Evolutionary conservation across 2,797 vertebrate species (phyloP), one percentile per base, ranked within the genome.

Genomic region (Tarsius wallacei): DNA sequence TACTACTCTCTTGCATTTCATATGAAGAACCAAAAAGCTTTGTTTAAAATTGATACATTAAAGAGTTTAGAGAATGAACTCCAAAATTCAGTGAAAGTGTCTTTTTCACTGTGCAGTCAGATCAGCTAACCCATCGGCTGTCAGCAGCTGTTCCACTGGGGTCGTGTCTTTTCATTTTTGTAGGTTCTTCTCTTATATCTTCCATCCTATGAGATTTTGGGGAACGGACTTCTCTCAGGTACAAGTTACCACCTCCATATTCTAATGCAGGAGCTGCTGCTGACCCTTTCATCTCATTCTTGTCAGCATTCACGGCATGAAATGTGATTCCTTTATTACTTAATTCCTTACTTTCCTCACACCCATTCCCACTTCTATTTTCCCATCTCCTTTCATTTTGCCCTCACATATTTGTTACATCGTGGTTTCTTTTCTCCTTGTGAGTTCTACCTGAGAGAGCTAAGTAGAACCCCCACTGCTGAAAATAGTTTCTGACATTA

Each of bases 401-500:
- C 12, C 70, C 87, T 94, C 26, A 33, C 0, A 0, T 85, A 3
- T 95, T 98, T 97, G 90, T 76, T 5, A 47, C 86, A 96, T 96
- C 74, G 74, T 70, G 71, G 51, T 84, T 90, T 96, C 78, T 96
- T 7, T 94, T 93, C 42, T 61, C 89, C 31, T 64, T 70, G 0
- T 89, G 28, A 12, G 6, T 10, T 83, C 12, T 0, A 0, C 36
- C 36, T 57, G 82, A 92, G 74, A 94, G 15, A 82, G 28, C 59
- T 66, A 87, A 66, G 91, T 71, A 49, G 63, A 97, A 94, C 84
- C 36, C 55, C 55, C 31, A 31, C 14, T 66, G 82, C 77, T 98
- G 94, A 97, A 97, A 97, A 94, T 76, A 78, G 31, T 96, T 96
- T 88, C 84, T 94, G 93, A 81, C 17, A 33, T 71, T 94, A 93